Conservation (phyloP, 2,797 vertebrate species). For the Lindbergichthys nudifrons region DNA sequence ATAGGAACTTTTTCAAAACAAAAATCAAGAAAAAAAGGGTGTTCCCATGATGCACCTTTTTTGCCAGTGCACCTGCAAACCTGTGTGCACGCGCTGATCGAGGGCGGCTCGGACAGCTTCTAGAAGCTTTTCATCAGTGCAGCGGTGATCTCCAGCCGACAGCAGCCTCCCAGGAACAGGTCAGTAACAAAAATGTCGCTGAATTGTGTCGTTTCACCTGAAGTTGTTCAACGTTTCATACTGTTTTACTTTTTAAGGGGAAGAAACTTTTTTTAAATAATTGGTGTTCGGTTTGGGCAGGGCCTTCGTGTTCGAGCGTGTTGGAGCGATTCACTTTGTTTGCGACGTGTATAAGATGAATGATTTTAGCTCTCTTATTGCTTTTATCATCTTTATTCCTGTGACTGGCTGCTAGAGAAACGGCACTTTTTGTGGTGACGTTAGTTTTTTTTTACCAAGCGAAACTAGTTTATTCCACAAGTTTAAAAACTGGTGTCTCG, state of each 20-base stretch:
- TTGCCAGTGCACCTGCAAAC: background rate
- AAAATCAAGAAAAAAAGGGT: no score
- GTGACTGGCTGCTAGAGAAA: background rate
- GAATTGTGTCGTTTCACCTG: background rate
- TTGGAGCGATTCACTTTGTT: background rate
- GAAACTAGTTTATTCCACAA: background rate
- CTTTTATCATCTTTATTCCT: background rate
- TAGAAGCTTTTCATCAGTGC: background rate
- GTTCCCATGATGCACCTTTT: conserved; percentile 49
- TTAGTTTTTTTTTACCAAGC: background rate
- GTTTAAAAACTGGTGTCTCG: background rate
- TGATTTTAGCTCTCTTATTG: background rate
- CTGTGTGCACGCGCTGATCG: background rate
- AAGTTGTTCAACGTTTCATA: background rate
- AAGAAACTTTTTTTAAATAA: background rate
- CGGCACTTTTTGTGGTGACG: no score
- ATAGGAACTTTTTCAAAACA: no score
- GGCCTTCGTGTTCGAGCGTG: background rate
- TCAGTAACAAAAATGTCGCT: conserved; percentile 3
- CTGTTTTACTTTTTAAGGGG: background rate
- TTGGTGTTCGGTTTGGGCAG: background rate
- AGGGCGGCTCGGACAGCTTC: background rate
- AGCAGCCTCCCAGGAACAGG: background rate
- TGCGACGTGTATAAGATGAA: background rate
- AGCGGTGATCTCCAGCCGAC: background rate